A percentile compares a stretch with the other conserved stretches of the same genome.
These are phyloP conservation scores for Sebastes trivittatus DNA, from an alignment of 2,797 vertebrate genomes.

Conservation along the genomic window DNA sequence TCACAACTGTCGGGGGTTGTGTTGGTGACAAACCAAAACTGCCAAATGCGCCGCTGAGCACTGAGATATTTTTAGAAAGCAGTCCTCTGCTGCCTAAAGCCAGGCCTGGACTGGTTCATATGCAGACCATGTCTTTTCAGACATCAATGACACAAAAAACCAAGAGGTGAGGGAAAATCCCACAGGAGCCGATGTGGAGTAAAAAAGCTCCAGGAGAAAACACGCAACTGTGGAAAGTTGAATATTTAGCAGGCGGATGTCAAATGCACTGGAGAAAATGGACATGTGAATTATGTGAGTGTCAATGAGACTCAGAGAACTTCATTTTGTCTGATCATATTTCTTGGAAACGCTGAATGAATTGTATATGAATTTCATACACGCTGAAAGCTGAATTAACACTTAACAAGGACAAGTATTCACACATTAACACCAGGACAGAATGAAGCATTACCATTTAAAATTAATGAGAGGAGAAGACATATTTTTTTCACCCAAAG, in stretches of 20 bases:
- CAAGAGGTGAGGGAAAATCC: slow-evolving; percentile 53
- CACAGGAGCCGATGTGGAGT: slow-evolving; percentile 28
- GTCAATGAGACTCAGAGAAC: slow-evolving; percentile 2
- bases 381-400: neutral
- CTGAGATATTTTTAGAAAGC: slow-evolving; percentile 53
- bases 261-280: slow-evolving; percentile 10
- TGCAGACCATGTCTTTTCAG: slow-evolving; percentile 44
- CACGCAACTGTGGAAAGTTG: slow-evolving; percentile 42
- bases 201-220: slow-evolving; percentile 28
- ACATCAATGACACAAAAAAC: slow-evolving; percentile 42
- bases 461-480: neutral
- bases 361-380: slow-evolving; percentile 9
- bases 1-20: neutral
- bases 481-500: neutral
- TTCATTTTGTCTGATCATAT: slow-evolving; percentile 30
- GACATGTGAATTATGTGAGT: slow-evolving; percentile 11
- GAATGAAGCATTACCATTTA: neutral
- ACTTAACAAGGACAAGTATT: neutral
- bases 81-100: slow-evolving; percentile 17
- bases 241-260: slow-evolving; percentile 60
- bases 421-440: neutral
- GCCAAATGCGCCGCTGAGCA: slow-evolving; percentile 12
- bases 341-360: slow-evolving; percentile 29
- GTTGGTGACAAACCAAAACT: slow-evolving; percentile 6
- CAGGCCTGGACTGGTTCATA: slow-evolving; percentile 45